Percentiles rank a stretch among this genome's conserved stretches.
Evolutionary conservation across 2,888 invertebrate species (phyloP).

Genomic region (Pardosa pseudoannulata): DNA sequence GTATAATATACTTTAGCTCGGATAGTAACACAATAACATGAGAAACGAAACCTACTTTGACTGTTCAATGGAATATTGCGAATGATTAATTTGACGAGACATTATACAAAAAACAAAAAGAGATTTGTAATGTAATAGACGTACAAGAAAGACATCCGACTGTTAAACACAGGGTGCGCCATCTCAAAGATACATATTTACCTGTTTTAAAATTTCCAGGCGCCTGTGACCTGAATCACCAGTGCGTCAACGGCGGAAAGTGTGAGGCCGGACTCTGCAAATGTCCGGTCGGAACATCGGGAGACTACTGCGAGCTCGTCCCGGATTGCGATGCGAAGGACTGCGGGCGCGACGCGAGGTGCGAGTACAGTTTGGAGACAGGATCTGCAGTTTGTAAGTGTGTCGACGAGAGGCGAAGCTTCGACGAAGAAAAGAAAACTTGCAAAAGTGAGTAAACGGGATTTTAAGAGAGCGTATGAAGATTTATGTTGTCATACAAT

Average conservation of each 20-base stretch:
- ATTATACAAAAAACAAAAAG: too few relatives aligned
- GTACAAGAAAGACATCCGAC: too few relatives aligned
- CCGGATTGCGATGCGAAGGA: background rate
- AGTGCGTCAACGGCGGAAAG: background rate
- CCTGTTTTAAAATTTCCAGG: background rate
- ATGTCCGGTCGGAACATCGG: background rate
- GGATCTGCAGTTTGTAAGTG: background rate
- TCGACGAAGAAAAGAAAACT: background rate
- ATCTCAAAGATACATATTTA: too few relatives aligned
- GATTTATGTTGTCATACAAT: too few relatives aligned
- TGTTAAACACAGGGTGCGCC: too few relatives aligned
- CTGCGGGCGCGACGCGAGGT: background rate
- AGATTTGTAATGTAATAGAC: too few relatives aligned
- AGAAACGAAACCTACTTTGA: too few relatives aligned
- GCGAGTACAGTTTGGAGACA: background rate
- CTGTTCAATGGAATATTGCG: too few relatives aligned
- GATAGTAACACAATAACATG: too few relatives aligned
- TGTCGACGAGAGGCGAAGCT: background rate
- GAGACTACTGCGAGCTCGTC: background rate
- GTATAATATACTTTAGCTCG: too few relatives aligned
- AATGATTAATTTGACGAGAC: too few relatives aligned
- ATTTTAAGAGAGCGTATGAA: too few relatives aligned
- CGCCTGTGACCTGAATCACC: background rate
- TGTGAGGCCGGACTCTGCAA: background rate
- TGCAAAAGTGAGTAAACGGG: conserved; percentile 11